phyloP scores from a whole-genome alignment of 2,797 vertebrate genomes.

The Leptatherina wallacei region DNA sequence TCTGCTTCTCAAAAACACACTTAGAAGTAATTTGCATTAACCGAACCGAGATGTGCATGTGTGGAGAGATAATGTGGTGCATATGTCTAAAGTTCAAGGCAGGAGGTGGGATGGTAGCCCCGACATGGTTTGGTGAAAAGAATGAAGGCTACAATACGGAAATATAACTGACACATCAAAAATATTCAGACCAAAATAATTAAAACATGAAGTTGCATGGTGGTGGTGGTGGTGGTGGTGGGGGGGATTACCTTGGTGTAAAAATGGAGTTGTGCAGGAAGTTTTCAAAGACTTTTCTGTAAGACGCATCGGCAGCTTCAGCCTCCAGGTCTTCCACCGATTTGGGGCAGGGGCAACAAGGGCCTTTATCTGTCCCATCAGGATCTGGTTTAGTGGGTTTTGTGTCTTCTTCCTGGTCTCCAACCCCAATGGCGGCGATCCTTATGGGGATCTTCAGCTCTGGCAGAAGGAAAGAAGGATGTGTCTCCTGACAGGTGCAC shows the following conservation, averaged over 20 bases:
- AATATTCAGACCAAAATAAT: neutral
- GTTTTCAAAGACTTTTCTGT: constrained; percentile 96
- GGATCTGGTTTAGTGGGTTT: constrained; percentile 89
- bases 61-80: constrained; percentile 34
- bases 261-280: constrained; percentile 98
- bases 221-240: too few species aligned
- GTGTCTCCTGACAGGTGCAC: neutral
- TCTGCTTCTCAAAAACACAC: constrained; percentile 20
- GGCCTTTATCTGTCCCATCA: constrained; percentile 86
- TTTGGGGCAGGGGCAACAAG: constrained; percentile 94
- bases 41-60: constrained; percentile 4
- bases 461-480: constrained; percentile 53
- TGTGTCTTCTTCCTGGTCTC: constrained; percentile 89
- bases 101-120: constrained; percentile 16
- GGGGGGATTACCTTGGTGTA: constrained; percentile 87
- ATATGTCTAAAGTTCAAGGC: constrained; percentile 29
- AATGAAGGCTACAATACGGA: neutral
- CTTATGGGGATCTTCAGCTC: constrained; percentile 93
- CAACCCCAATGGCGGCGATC: constrained; percentile 89
- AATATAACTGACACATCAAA: neutral
- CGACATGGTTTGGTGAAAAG: neutral
- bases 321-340: constrained; percentile 91
- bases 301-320: constrained; percentile 92
- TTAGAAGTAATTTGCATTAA: constrained; percentile 26
- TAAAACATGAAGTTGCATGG: neutral